A percentile compares a stretch with the other conserved stretches of the same genome.
phyloP scores from a whole-genome alignment of 1,140 invertebrate species.

The Ceratina japonica region DNA sequence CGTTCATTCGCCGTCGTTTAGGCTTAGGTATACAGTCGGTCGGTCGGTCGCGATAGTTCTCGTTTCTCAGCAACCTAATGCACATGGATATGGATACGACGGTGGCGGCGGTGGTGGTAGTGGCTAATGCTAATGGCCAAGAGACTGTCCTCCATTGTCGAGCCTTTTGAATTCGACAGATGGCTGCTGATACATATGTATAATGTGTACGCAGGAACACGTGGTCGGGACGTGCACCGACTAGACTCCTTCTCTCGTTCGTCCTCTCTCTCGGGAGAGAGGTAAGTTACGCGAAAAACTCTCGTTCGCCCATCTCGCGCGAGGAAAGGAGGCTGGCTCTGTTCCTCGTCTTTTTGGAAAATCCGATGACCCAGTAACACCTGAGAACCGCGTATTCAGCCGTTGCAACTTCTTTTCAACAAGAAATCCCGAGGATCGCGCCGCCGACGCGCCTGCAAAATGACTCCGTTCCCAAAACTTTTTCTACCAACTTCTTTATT shows the following conservation, averaged over 20 bases:
- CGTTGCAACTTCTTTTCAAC: neutral
- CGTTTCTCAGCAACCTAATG: too few species aligned
- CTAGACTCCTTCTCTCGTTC: neutral
- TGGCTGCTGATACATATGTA: conserved; percentile 26
- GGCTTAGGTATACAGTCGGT: too few species aligned
- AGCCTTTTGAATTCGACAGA: conserved; percentile 47
- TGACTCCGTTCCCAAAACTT: neutral
- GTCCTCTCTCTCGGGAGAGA: neutral
- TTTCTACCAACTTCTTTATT: neutral
- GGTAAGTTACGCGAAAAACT: neutral
- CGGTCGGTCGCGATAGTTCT: too few species aligned
- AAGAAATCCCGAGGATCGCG: neutral
- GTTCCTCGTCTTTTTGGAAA: neutral
- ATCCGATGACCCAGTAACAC: neutral
- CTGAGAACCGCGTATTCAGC: conserved; percentile 1
- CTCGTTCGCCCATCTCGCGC: neutral
- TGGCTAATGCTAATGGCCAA: conserved; percentile 42
- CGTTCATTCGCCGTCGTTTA: conserved; percentile 9
- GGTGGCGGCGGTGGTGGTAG: conserved; percentile 24
- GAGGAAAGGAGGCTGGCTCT: neutral
- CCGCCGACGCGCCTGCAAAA: neutral
- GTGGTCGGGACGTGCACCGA: conserved; percentile 7
- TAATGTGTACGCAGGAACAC: conserved; percentile 2
- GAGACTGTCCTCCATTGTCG: conserved; percentile 39
- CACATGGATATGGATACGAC: conserved; percentile 8